Evolutionary conservation across 1,140 invertebrate genomes (phyloP).

Genomic region (Scylla paramamosain): DNA sequence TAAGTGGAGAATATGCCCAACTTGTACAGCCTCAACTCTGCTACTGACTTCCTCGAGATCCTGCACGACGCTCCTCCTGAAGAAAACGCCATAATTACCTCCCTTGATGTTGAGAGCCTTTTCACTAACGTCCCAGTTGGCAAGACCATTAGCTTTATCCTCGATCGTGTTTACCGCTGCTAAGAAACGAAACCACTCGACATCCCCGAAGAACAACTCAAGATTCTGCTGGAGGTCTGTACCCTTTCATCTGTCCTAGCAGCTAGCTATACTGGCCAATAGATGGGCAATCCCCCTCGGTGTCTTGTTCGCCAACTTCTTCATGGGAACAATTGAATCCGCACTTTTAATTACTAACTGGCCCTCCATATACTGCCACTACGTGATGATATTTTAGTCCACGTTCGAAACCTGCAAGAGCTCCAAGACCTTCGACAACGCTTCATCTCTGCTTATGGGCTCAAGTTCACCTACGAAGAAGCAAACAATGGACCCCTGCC

Average conservation of each 20-base stretch:
- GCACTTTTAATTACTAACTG: not conserved
- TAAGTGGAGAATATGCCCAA: conserved; percentile 15
- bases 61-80: not conserved
- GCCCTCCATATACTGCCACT: conserved; percentile 38
- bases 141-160: conserved; percentile 23
- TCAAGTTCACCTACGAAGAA: conserved; percentile 31
- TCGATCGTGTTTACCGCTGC: conserved; percentile 47
- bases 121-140: conserved; percentile 50
- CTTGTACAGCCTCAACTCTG: not conserved
- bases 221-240: not conserved
- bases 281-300: conserved; percentile 34
- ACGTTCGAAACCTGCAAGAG: not conserved
- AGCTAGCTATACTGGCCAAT: conserved; percentile 15
- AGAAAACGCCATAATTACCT: conserved; percentile 28
- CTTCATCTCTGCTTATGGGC: not conserved
- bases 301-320: not conserved
- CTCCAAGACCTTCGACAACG: not conserved
- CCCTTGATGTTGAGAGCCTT: conserved; percentile 45
- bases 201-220: not conserved
- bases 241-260: not conserved
- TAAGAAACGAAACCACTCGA: conserved; percentile 16
- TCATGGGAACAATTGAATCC: not conserved
- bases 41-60: conserved; percentile 28
- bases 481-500: not conserved
- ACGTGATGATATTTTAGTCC: not conserved